A percentile compares a stretch with the other conserved stretches of the same genome.
These are phyloP conservation scores for Cyclargus thomasi DNA, from an alignment of 1,140 invertebrate species.

Conservation along the genomic window DNA sequence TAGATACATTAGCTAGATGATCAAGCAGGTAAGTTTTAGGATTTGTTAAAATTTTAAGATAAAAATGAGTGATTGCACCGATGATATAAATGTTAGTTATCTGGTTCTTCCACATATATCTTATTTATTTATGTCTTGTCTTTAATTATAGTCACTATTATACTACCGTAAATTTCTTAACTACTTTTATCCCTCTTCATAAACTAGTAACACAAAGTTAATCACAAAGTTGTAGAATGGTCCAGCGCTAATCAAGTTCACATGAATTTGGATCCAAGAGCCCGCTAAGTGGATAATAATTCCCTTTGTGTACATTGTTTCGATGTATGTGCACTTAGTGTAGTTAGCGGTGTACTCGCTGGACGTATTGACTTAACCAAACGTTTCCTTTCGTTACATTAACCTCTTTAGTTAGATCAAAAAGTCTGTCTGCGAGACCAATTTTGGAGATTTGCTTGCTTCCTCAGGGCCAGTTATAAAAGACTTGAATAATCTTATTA, in stretches of 20 bases:
- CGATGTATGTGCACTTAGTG: background rate
- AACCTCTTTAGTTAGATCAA: background rate
- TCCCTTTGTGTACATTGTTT: constrained; percentile 22
- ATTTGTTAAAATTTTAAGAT: no score
- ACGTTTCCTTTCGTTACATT: constrained; percentile 1
- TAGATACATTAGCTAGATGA: no score
- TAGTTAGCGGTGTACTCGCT: background rate
- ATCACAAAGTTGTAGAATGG: no score
- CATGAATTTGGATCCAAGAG: constrained; percentile 22
- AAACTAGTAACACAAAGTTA: no score
- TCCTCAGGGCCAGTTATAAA: background rate
- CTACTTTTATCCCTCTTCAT: no score
- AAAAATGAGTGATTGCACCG: no score
- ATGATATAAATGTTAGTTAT: no score
- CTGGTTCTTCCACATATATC: no score
- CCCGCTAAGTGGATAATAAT: constrained; percentile 15
- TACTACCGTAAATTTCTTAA: no score
- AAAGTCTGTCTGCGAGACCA: background rate
- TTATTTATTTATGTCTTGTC: no score
- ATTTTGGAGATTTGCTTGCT: constrained; percentile 3
- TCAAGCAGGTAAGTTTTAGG: no score
- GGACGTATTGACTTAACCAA: background rate
- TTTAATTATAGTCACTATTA: no score
- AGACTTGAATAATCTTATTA: background rate
- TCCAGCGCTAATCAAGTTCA: constrained; percentile 10